These are phyloP conservation scores for Chionoecetes opilio DNA, from an alignment of 1,140 invertebrate genomes.

Conservation along the genomic window DNA sequence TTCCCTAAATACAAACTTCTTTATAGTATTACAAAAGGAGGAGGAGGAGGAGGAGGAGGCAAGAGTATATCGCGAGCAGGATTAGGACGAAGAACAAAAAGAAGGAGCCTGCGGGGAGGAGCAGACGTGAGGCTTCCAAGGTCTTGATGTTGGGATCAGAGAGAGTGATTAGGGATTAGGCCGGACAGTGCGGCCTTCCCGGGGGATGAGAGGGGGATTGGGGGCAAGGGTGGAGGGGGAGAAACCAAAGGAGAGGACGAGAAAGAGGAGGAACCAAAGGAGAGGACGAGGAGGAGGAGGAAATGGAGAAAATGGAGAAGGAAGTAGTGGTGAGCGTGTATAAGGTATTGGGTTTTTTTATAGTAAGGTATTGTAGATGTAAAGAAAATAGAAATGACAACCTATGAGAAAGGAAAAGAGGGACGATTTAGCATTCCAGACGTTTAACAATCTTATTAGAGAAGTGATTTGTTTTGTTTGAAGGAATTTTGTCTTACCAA, in stretches of 20 bases:
- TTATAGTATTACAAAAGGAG: not conserved
- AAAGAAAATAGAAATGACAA: too few relatives aligned
- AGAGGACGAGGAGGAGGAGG: not conserved
- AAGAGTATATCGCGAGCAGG: slow-evolving; percentile 13
- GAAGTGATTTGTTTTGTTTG: too few relatives aligned
- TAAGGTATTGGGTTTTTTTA: too few relatives aligned
- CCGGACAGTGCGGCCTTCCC: not conserved
- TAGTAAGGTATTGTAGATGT: too few relatives aligned
- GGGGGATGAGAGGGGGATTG: slow-evolving; percentile 31
- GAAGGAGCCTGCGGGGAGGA: not conserved
- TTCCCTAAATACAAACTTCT: too few relatives aligned
- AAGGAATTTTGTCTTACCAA: too few relatives aligned
- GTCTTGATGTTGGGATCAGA: slow-evolving; percentile 39
- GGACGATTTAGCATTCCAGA: too few relatives aligned
- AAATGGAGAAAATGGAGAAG: not conserved
- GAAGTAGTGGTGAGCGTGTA: too few relatives aligned
- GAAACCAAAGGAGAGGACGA: not conserved
- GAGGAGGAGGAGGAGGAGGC: not conserved
- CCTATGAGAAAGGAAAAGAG: not conserved
- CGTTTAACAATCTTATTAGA: too few relatives aligned
- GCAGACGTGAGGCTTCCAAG: not conserved
- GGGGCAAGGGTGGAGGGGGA: not conserved
- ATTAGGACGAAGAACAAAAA: slow-evolving; percentile 23
- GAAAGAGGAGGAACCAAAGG: not conserved
- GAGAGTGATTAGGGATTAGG: slow-evolving; percentile 44